These are phyloP conservation scores for Amphipyra berbera DNA, from an alignment of 2,888 invertebrate genomes.

Conservation along the genomic window DNA sequence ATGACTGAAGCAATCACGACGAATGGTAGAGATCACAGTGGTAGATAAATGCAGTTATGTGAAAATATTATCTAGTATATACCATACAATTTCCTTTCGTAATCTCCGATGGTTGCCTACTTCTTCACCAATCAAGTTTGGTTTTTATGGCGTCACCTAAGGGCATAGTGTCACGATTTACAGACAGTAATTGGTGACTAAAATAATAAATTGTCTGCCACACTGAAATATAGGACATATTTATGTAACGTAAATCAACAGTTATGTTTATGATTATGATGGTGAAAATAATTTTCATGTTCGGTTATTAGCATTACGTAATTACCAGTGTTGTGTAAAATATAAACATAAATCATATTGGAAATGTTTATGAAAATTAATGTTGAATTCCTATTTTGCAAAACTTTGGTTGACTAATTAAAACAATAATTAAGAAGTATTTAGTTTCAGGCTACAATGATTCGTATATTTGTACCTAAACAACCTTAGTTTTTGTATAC, in stretches of 20 bases:
- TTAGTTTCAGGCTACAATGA: too few relatives aligned
- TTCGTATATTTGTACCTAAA: too few relatives aligned
- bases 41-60: conserved; percentile 54
- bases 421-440: too few relatives aligned
- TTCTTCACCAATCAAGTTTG: conserved; percentile 48
- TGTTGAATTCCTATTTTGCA: too few relatives aligned
- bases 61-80: conserved; percentile 57
- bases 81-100: conserved; percentile 61
- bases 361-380: neutral
- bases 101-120: conserved; percentile 51
- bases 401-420: too few relatives aligned
- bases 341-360: conserved; percentile 10
- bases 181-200: conserved; percentile 43
- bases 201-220: conserved; percentile 30
- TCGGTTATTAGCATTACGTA: conserved; percentile 23
- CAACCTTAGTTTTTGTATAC: too few relatives aligned
- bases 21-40: conserved; percentile 51
- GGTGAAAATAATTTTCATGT: conserved; percentile 24
- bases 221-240: conserved; percentile 29
- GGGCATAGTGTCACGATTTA: conserved; percentile 48
- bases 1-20: conserved; percentile 54
- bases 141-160: conserved; percentile 50
- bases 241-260: conserved; percentile 34
- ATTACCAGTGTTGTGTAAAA: conserved; percentile 10
- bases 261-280: neutral